These are phyloP conservation scores for Casuarius casuarius DNA, from an alignment of 2,113 vertebrate genomes.

Conservation along the genomic window DNA sequence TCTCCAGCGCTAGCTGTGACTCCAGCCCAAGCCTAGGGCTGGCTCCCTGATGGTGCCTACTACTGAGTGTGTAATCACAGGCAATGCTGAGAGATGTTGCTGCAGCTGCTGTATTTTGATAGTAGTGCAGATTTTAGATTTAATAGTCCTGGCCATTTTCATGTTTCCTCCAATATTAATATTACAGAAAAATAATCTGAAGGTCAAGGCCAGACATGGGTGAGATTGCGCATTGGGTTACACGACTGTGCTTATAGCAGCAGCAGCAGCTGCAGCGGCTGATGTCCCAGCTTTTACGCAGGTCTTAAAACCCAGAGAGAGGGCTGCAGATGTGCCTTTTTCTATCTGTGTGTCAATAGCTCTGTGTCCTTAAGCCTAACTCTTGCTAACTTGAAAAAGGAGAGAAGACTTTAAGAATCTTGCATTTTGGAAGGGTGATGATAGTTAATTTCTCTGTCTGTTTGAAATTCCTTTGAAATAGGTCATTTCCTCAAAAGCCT, in stretches of 20 bases:
- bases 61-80: neutral
- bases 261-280: constrained; percentile 22
- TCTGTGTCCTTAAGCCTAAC: neutral
- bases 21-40: neutral
- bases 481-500: neutral
- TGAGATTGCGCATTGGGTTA: neutral
- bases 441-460: neutral
- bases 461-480: neutral
- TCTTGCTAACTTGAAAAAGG: neutral
- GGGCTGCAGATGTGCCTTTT: neutral
- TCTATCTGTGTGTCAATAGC: neutral
- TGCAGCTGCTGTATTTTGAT: neutral
- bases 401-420: neutral
- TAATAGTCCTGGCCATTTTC: neutral
- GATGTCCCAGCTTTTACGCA: neutral
- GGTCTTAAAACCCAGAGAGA: neutral
- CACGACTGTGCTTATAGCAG: neutral
- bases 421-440: neutral
- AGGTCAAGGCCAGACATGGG: neutral
- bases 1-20: neutral
- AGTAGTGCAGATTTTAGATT: neutral
- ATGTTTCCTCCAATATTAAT: neutral
- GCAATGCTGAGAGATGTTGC: neutral
- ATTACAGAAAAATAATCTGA: neutral
- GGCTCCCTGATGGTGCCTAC: fast-evolving